Evolutionary conservation across 2,113 vertebrate genomes (phyloP).

Genomic region (Plestiodon gilberti): DNA sequence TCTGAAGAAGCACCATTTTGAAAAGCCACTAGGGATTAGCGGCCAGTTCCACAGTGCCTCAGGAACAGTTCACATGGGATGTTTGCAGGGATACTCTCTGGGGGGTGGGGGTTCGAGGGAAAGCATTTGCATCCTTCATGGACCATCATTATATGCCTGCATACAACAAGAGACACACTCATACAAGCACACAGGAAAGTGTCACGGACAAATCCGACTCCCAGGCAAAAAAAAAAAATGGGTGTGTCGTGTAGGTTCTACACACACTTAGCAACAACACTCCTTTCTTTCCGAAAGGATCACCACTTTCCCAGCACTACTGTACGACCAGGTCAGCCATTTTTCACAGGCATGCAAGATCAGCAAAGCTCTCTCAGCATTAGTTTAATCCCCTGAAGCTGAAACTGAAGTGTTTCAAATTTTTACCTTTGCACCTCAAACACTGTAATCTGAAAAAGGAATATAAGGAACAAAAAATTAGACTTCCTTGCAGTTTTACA

Average conservation of each 20-base stretch:
- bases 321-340: neutral
- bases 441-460: neutral
- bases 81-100: neutral
- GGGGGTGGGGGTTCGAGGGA: neutral
- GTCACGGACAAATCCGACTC: too few relatives aligned
- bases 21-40: neutral
- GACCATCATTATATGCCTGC: neutral
- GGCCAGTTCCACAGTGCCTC: too few relatives aligned
- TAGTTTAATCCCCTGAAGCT: neutral
- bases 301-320: neutral
- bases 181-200: neutral
- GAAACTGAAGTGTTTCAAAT: neutral
- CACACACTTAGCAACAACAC: neutral
- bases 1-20: neutral
- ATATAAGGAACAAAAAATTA: slow-evolving; percentile 12
- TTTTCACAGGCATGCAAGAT: neutral
- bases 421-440: neutral
- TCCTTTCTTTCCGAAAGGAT: neutral
- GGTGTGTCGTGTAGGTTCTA: too few relatives aligned
- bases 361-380: neutral
- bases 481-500: neutral
- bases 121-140: too few relatives aligned
- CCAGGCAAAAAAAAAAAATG: neutral
- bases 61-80: neutral
- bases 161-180: neutral